phyloP scores from a whole-genome alignment of 2,888 invertebrate genomes.

The Protonemura montana region DNA sequence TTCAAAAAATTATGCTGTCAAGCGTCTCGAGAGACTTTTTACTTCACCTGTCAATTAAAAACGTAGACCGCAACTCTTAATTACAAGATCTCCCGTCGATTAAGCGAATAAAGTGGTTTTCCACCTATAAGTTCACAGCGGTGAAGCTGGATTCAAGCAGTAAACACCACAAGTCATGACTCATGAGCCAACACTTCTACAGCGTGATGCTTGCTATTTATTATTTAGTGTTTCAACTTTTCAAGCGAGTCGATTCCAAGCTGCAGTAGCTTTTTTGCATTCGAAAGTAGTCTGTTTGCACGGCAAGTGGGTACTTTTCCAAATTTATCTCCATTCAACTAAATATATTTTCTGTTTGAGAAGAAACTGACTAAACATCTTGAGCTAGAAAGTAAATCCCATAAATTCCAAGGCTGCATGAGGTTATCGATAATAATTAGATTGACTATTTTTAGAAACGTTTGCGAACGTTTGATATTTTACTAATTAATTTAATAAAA shows the following conservation, averaged over 20 bases:
- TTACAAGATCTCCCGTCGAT: slow-evolving; percentile 25
- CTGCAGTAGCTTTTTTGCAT: no score
- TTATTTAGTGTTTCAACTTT: background rate
- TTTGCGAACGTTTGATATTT: no score
- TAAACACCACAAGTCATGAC: background rate
- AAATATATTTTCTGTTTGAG: no score
- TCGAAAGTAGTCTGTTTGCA: no score
- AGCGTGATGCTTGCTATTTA: background rate
- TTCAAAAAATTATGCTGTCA: slow-evolving; percentile 3
- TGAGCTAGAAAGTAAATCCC: no score
- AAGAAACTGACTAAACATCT: no score
- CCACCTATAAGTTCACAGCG: background rate
- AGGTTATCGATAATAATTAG: no score
- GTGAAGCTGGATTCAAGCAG: background rate
- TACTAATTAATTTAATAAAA: no score
- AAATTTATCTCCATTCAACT: no score
- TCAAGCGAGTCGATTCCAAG: background rate
- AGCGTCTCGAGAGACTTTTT: background rate
- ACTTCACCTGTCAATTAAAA: slow-evolving; percentile 25
- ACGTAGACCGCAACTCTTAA: background rate
- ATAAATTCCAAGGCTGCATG: no score
- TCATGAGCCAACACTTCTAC: background rate
- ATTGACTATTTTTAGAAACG: no score
- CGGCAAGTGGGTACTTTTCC: no score
- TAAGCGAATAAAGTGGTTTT: slow-evolving; percentile 5